Evolutionary conservation across 2,888 invertebrate species (phyloP), one percentile per base, ranked within the genome.

Genomic region (Pherbina coryleti): DNA sequence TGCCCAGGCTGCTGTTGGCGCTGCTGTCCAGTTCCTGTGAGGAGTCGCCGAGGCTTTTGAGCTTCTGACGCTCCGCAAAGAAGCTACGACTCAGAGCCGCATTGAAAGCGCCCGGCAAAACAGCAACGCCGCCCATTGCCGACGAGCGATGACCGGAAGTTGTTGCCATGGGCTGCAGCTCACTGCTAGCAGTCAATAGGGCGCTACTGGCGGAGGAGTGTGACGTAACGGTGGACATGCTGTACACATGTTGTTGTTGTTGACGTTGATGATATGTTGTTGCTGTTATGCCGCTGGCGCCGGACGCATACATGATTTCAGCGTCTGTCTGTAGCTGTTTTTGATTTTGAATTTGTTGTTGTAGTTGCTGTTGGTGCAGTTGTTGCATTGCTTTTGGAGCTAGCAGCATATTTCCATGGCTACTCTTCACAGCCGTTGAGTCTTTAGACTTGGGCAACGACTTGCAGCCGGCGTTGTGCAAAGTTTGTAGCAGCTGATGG

Each of bases 381-480:
- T 75, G 69, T 76, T 85, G 85, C 22, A 67, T 85, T 84, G 76
- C 86, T 83, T 51, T 85, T 78, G 51, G 85, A 17, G 60, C 57
- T 28, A 85, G 76, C 73, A 85, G 75, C 51, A 84, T 86, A 86
- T 85, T 85, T 53, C 85, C 86, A 73, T 85, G 86, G 7, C 28
- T 14, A 49, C 8, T 69, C n/a, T 81, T 19, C 9, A 25, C 67
- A 83, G 37, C 37, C 0, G 62, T 17, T 8, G 49, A 84, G 1
- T 87, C 85, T 71, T 88, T 88, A 53, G 86, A 86, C 71, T 87
- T 87, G 74, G 87, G 88, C 82, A 87, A 70, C 49, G 87, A 88
- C 69, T 87, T 87, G 0, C 88, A 86, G 3, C 62, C 53, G 69
- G 85, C 84, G 28, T 86, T 86, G 14, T 37, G 11, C 3, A 11